phyloP scores from a whole-genome alignment of 1,140 invertebrate species.

The Charaxes varanes region DNA sequence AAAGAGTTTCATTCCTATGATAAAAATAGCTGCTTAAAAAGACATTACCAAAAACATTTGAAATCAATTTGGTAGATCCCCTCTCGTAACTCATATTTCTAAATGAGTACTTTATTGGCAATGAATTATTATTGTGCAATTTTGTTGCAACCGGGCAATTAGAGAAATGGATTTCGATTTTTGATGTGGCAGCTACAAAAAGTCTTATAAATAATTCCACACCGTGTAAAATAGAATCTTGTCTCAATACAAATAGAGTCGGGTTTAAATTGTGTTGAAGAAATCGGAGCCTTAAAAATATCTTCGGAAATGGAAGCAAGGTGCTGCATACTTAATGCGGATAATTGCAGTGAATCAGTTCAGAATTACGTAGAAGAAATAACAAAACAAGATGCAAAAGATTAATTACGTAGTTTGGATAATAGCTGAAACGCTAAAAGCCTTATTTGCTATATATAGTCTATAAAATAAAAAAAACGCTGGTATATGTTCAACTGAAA shows the following conservation, averaged over 20 bases:
- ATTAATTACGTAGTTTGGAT: constrained; percentile 30
- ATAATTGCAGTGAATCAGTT: constrained; percentile 28
- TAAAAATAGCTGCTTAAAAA: too few species aligned
- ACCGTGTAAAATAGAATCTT: constrained; percentile 5
- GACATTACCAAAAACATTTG: too few species aligned
- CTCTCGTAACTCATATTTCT: constrained; percentile 16
- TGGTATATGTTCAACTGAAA: too few species aligned
- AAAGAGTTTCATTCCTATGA: too few species aligned
- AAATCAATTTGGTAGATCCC: constrained; percentile 19
- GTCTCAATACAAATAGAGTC: background rate
- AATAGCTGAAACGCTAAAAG: too few species aligned
- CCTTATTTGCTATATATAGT: too few species aligned
- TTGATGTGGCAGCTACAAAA: constrained; percentile 3
- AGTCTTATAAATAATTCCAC: background rate
- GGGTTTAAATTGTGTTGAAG: background rate
- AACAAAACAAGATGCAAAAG: constrained; percentile 40
- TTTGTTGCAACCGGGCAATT: constrained; percentile 37
- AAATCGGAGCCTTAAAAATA: constrained; percentile 8
- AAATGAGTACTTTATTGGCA: constrained; percentile 39
- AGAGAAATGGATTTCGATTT: constrained; percentile 43
- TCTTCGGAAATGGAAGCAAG: constrained; percentile 15
- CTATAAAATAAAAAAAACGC: too few species aligned
- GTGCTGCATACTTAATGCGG: constrained; percentile 24
- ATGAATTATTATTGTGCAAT: constrained; percentile 46
- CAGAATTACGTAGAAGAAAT: constrained; percentile 32